Evolutionary conservation across 2,113 vertebrate genomes (phyloP), one percentile per base, ranked within the genome.

Genomic region (Laterallus jamaicensis): DNA sequence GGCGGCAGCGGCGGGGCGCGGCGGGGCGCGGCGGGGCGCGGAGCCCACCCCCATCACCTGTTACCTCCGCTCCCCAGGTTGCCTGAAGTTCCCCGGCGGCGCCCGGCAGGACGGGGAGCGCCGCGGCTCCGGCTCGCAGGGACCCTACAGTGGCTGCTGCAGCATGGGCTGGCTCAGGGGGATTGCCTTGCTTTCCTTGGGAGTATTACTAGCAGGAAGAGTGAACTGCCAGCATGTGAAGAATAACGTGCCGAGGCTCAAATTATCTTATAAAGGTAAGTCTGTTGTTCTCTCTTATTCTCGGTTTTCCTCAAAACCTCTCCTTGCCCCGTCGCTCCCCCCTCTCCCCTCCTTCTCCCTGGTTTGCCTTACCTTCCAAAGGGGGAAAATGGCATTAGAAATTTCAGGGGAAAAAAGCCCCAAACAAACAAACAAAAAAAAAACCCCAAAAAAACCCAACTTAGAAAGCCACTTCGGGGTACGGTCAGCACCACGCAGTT

Each of bases 221-320:
- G 98, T 95, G 49, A 95, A 94, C 97, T 98, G 98, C 94, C 99
- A 98, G 90, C 97, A 98, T 94, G 98, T 97, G 97, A 99, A 98
- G 97, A 99, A 96, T 98, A 99, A 99, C 47, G 98, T 99, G 80
- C 99, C 99, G 4, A 97, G 99, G 60, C 98, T 99, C 97, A 99
- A 98, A 98, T 98, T 99, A 68, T 99, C 99, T 50, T 99, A 99
- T 96, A 99, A 99, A 99, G 99, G 99, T 99, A 98, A 98, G 98
- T 93, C 93, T 81, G 84, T 85, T 82, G 82, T 89, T 94, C 82
- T 92, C 76, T 89, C 90, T 59, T 74, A 15, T 84, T 81, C 94
- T 25, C 70, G 32, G 62, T 89, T 91, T 87, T 68, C 92, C 92
- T 73, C 39, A 12, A 22, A 88, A 42, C 58, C 82, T 91, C 64